Conservation (phyloP, 2,113 vertebrate genomes). For the Prunella fulvescens region DNA sequence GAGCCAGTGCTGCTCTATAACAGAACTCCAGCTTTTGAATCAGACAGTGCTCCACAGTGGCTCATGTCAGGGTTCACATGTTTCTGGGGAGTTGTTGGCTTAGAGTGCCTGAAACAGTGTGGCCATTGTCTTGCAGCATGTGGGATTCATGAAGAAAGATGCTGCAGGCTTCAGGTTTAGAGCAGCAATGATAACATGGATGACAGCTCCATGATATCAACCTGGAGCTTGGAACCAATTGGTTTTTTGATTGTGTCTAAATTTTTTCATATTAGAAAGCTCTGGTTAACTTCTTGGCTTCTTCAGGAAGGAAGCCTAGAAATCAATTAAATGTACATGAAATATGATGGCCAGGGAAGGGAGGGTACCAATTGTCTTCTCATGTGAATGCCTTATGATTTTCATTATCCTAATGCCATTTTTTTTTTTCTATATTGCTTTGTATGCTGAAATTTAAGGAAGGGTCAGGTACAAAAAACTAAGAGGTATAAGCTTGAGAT, state of each 20-base stretch:
- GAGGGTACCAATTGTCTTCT: background rate
- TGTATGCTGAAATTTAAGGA: background rate
- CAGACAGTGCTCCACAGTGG: background rate
- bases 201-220: background rate
- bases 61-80: background rate
- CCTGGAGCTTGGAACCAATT: background rate
- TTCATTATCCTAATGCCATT: background rate
- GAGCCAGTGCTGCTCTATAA: background rate
- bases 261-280: background rate
- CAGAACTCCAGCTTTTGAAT: background rate
- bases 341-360: background rate
- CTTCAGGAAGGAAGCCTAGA: background rate
- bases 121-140: background rate
- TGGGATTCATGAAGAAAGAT: background rate
- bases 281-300: background rate
- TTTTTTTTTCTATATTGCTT: background rate
- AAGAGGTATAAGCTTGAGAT: background rate
- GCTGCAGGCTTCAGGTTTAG: background rate
- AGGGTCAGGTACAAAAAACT: background rate
- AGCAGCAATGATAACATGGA: background rate
- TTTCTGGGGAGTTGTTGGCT: background rate
- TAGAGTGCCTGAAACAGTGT: background rate
- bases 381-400: background rate
- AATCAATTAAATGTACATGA: background rate
- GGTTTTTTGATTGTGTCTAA: background rate